Conservation (phyloP, 1,140 invertebrate species). For the Zaprionus ghesquierei region DNA sequence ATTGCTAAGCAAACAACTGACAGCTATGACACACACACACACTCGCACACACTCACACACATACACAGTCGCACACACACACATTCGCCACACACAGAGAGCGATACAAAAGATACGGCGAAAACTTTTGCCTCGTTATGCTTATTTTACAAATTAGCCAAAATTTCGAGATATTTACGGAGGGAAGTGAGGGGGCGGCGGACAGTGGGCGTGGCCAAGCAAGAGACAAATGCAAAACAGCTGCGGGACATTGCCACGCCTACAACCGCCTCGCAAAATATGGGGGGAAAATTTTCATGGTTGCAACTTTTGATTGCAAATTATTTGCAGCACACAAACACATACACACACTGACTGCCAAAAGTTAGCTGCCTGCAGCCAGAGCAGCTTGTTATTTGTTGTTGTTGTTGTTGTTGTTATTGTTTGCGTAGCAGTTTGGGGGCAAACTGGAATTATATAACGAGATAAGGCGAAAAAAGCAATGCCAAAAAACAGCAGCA, state of each 20-base stretch:
- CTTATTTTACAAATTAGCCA: slow-evolving; percentile 69
- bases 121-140: slow-evolving; percentile 43
- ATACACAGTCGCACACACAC: not conserved
- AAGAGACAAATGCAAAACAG: slow-evolving; percentile 35
- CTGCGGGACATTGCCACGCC: slow-evolving; percentile 42
- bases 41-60: not conserved
- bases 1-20: slow-evolving; percentile 58
- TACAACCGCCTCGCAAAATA: slow-evolving; percentile 10
- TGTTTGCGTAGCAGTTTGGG: slow-evolving; percentile 39
- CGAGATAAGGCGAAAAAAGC: slow-evolving; percentile 56
- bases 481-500: slow-evolving; percentile 7
- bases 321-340: slow-evolving; percentile 63
- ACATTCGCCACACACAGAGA: not conserved
- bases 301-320: slow-evolving; percentile 76
- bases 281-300: slow-evolving; percentile 42
- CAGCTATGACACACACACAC: slow-evolving; percentile 6
- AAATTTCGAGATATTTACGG: slow-evolving; percentile 39
- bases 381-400: slow-evolving; percentile 41
- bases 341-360: slow-evolving; percentile 42
- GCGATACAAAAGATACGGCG: slow-evolving; percentile 1
- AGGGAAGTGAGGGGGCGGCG: no score
- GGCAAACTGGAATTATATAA: slow-evolving; percentile 62
- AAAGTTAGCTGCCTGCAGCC: slow-evolving; percentile 65
- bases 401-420: slow-evolving; percentile 39
- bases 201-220: not conserved